phyloP scores from a whole-genome alignment of 2,113 vertebrate species.

The Ardeotis arabs region DNA sequence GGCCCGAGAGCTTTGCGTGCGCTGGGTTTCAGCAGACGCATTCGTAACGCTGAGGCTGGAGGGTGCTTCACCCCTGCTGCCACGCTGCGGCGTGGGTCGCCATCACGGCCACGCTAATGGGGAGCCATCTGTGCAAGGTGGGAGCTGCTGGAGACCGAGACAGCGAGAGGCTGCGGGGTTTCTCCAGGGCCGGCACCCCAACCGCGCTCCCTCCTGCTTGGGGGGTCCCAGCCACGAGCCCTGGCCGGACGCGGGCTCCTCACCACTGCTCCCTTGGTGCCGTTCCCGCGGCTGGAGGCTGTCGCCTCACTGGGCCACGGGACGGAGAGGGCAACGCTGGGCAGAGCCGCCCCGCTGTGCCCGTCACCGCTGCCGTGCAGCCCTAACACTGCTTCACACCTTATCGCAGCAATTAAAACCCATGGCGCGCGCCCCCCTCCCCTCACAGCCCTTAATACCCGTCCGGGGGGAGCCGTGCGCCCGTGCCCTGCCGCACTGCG shows the following conservation, averaged over 20 bases:
- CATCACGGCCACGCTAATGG: fast-evolving
- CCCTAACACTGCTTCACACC: not conserved
- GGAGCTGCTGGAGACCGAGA: fast-evolving
- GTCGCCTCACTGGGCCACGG: fast-evolving
- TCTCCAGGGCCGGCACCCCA: not conserved
- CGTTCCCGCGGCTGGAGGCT: not conserved
- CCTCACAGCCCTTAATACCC: not conserved
- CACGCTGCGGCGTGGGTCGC: fast-evolving
- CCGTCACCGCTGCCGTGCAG: not conserved
- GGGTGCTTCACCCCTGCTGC: not conserved
- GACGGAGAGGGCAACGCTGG: not conserved
- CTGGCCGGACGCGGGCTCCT: not conserved
- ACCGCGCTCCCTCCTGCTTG: fast-evolving
- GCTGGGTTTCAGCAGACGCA: fast-evolving
- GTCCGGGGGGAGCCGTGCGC: fast-evolving
- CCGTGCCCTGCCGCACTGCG: not conserved
- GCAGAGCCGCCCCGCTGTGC: not conserved
- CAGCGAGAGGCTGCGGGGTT: not conserved
- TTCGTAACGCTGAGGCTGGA: fast-evolving
- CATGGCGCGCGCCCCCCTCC: not conserved
- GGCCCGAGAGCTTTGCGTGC: not conserved
- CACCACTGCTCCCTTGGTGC: fast-evolving
- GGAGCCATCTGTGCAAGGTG: not conserved
- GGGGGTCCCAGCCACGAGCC: fast-evolving
- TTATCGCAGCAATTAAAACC: not conserved